Base-by-base conservation (phyloP, 1,140 invertebrate species). In the Atta texana region DNA sequence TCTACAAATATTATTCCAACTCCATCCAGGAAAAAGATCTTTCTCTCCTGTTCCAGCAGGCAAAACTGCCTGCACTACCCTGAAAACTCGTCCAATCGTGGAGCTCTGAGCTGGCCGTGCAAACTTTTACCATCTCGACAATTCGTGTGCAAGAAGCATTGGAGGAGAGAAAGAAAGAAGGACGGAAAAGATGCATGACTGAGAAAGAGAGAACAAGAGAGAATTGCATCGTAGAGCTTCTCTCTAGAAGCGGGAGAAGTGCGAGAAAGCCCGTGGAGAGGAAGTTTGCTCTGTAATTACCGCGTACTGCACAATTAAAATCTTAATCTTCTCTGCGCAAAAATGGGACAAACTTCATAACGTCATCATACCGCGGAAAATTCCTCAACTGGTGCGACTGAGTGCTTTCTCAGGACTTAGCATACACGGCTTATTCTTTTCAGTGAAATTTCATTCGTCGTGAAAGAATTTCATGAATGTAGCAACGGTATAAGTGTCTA, bases 231-330 rank as follows among this genome's bases (percentile, higher is more conserved):
- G 21, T 64, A 49, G 39, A 44, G 57, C 16, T 24, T 16, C 39
- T 69, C 66, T 77, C 39, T 28, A 28, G 57, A 59, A 49, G 39
- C 21, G 21, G 53, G 21, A 75, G 66, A 71, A 66, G 53, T 72
- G 57, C 68, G 59, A 82, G 63, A 75, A 75, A 68, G 71, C 72
- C 72, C 31, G 71, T 64, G 34, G 77, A 59, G 87, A 89, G 82
- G 71, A 80, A 89, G 85, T 85, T 89, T 69, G 24, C 53, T 81
- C 55, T 81, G 76, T 90, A 88, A 90, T 89, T 90, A 89, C 71
- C 55, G 53, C 80, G 77, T 80, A 55, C 68, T 63, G 88, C 64
- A 84, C 89, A 93, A 93, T 93, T 93, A 93, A 93, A 93, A 92
- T 91, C 92, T 92, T 92, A 91, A 92, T 93, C 89, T 92, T 69